A percentile compares a stretch with the other conserved stretches of the same genome.
phyloP scores from a whole-genome alignment of 2,888 invertebrate species.

The Cistogaster globosa region DNA sequence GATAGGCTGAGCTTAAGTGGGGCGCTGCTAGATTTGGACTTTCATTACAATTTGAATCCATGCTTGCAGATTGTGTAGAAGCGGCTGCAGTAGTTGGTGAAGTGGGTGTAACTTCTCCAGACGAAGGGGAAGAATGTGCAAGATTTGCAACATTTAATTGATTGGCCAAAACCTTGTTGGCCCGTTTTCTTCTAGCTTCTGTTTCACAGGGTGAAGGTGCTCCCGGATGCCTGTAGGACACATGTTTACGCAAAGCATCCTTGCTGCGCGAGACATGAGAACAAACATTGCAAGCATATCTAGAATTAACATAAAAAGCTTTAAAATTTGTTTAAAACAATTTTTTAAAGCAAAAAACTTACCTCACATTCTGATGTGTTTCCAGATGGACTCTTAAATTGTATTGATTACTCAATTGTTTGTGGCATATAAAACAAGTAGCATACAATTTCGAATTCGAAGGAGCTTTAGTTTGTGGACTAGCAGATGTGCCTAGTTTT shows the following conservation, averaged over 20 bases:
- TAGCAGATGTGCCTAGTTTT: constrained; percentile 49
- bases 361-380: constrained; percentile 92
- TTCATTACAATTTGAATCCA: constrained; percentile 49
- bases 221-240: constrained; percentile 92
- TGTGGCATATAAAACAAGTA: constrained; percentile 92
- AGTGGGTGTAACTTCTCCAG: constrained; percentile 72
- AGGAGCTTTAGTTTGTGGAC: constrained; percentile 77
- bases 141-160: constrained; percentile 71
- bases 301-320: constrained; percentile 61
- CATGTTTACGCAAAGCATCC: constrained; percentile 94
- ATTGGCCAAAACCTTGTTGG: constrained; percentile 78
- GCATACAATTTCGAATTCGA: constrained; percentile 85
- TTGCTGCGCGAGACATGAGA: constrained; percentile 93
- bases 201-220: constrained; percentile 83
- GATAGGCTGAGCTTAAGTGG: constrained; percentile 77
- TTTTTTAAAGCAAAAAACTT: constrained; percentile 56
- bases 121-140: constrained; percentile 70
- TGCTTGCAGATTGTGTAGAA: not conserved
- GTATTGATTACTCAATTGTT: constrained; percentile 95
- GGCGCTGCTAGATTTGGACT: constrained; percentile 70
- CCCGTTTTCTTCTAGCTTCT: constrained; percentile 82
- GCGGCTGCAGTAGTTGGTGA: constrained; percentile 46
- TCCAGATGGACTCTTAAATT: constrained; percentile 95
- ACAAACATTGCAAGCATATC: constrained; percentile 94
- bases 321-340: not conserved